Conservation (phyloP, 2,113 vertebrate species). For the Nycticryphes semicollaris region DNA sequence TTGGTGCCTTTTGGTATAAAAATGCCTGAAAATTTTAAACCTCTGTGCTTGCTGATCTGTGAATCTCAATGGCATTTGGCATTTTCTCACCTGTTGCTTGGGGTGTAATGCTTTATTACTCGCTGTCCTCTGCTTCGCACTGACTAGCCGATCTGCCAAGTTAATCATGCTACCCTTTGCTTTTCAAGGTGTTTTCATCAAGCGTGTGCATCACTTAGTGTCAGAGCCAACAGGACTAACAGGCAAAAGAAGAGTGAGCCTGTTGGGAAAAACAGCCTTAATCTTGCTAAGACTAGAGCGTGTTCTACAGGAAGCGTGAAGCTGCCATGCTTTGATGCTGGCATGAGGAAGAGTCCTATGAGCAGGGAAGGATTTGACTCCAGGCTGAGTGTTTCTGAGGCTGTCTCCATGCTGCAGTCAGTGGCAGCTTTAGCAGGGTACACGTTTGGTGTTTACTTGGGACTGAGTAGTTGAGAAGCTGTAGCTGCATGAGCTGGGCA, state of each 20-base stretch:
- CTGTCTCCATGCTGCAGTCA: background rate
- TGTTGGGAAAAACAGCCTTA: background rate
- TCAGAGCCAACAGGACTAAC: background rate
- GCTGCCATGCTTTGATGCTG: background rate
- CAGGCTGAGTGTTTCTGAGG: background rate
- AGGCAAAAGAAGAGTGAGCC: background rate
- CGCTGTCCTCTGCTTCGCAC: background rate
- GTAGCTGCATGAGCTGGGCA: background rate
- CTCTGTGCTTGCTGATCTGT: background rate
- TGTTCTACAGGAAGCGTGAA: background rate
- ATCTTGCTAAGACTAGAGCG: background rate
- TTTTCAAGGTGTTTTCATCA: background rate
- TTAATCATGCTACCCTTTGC: background rate
- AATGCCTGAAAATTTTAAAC: background rate
- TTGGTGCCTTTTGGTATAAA: conserved; percentile 28
- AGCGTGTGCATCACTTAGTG: background rate
- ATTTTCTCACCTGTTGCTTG: background rate
- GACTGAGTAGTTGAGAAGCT: background rate
- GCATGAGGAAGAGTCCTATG: background rate
- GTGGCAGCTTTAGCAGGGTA: background rate
- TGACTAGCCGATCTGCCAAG: background rate
- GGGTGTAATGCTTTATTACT: background rate
- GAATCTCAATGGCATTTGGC: background rate
- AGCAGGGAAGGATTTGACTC: background rate
- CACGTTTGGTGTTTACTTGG: background rate